Evolutionary conservation across 2,888 invertebrate genomes (phyloP).

Genomic region (Lysandra bellargus): DNA sequence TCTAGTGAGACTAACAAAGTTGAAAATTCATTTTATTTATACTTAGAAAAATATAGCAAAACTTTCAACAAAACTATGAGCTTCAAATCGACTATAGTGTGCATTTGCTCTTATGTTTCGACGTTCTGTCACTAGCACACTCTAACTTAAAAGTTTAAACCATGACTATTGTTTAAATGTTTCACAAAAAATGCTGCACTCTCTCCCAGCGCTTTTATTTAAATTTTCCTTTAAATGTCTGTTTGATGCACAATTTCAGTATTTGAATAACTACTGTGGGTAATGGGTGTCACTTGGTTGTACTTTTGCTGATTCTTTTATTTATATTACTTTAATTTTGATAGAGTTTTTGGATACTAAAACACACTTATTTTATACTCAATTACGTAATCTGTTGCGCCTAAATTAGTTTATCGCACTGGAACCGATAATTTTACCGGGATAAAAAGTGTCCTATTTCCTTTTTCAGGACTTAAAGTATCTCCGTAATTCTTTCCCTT

Average conservation of each 20-base stretch:
- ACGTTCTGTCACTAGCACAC: conserved; percentile 51
- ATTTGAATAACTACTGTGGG: conserved; percentile 32
- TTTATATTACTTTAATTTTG: neutral
- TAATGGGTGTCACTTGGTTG: neutral
- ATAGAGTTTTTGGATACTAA: neutral
- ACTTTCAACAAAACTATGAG: too few species aligned
- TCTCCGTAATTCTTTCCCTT: too few species aligned
- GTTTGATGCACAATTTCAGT: conserved; percentile 18
- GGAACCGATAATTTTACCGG: too few species aligned
- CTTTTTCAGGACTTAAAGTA: too few species aligned
- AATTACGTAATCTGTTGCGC: too few species aligned
- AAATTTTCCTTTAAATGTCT: conserved; percentile 36
- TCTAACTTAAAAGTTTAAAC: conserved; percentile 36
- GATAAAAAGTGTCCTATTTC: too few species aligned
- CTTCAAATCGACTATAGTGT: conserved; percentile 4
- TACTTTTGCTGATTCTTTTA: neutral
- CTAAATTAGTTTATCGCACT: neutral
- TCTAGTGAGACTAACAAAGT: too few species aligned
- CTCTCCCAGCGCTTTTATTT: conserved; percentile 38
- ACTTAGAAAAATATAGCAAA: too few species aligned
- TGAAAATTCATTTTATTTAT: too few species aligned
- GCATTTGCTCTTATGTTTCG: conserved; percentile 37
- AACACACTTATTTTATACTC: neutral
- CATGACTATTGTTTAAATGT: conserved; percentile 39
- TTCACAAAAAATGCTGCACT: conserved; percentile 40